A percentile compares a stretch with the other conserved stretches of the same genome.
Conservation (phyloP, 2,113 vertebrate species). For the Esox niger region DNA sequence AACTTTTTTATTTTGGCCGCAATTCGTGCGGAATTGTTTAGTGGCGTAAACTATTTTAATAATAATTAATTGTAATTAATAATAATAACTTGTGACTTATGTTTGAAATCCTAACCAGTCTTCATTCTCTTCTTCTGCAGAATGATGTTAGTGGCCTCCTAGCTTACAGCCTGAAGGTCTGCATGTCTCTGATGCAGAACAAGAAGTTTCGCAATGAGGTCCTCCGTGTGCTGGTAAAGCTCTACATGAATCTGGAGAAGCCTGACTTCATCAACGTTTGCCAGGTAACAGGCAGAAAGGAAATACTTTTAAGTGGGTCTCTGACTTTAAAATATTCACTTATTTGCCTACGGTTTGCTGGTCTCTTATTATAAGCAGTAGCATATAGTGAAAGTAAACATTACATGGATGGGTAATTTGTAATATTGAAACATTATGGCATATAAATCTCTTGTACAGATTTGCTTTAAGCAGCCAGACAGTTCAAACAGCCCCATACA, state of each 20-base stretch:
- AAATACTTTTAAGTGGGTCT: neutral
- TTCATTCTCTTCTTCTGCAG: constrained; percentile 65
- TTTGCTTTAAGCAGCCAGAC: too few species aligned
- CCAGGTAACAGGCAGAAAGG: constrained; percentile 76
- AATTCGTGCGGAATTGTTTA: too few species aligned
- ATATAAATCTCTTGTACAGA: too few species aligned
- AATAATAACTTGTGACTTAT: too few species aligned
- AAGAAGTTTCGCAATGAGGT: constrained; percentile 98
- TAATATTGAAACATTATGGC: too few species aligned
- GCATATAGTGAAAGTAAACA: too few species aligned
- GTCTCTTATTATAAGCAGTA: neutral
- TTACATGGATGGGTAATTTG: too few species aligned
- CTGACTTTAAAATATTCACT: neutral
- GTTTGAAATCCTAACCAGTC: neutral
- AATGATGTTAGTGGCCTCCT: constrained; percentile 94
- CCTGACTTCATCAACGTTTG: constrained; percentile 99
- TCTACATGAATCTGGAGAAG: constrained; percentile 99
- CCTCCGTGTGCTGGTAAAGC: constrained; percentile 92
- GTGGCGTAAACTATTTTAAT: too few species aligned
- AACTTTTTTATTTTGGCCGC: too few species aligned
- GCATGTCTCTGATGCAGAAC: constrained; percentile 99
- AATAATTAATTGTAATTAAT: too few species aligned
- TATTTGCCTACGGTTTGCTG: neutral
- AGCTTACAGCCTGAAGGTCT: constrained; percentile 98
- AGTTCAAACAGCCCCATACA: too few species aligned